Conservation (phyloP, 2,888 invertebrate species). For the Tinea trinotella region DNA sequence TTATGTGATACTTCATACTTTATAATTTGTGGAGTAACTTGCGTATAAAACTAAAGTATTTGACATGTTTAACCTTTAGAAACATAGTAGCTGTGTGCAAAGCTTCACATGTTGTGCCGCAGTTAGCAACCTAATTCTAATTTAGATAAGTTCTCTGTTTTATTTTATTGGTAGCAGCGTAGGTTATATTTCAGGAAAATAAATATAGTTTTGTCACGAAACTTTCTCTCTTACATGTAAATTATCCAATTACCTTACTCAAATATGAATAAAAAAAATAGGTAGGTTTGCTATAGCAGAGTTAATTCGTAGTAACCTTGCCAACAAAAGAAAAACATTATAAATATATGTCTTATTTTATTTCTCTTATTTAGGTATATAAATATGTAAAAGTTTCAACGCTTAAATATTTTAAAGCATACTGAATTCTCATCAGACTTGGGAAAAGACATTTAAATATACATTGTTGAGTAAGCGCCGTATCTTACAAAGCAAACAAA, state of each 20-base stretch:
- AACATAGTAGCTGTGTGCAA: not conserved
- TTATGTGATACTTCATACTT: too few species aligned
- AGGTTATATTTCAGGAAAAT: not conserved
- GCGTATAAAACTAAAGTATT: not conserved
- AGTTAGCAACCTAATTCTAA: constrained; percentile 32
- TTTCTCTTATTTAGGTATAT: not conserved
- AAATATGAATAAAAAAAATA: not conserved
- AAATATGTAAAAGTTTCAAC: not conserved
- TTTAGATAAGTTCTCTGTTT: constrained; percentile 29
- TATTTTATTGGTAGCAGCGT: constrained; percentile 3
- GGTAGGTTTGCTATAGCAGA: too few species aligned
- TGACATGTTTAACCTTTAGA: not conserved
- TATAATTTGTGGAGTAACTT: too few species aligned
- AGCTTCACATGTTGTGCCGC: constrained; percentile 19
- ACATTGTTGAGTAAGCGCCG: constrained; percentile 46
- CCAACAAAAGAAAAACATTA: too few species aligned
- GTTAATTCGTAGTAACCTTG: too few species aligned
- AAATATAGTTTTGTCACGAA: constrained; percentile 13
- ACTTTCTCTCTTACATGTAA: not conserved
- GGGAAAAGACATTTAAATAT: constrained; percentile 50
- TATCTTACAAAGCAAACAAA: constrained; percentile 64
- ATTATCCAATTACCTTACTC: not conserved
- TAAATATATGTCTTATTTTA: too few species aligned
- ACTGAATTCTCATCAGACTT: constrained; percentile 17
- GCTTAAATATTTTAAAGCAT: not conserved